phyloP scores from a whole-genome alignment of 2,113 vertebrate species.

The Eira barbara region DNA sequence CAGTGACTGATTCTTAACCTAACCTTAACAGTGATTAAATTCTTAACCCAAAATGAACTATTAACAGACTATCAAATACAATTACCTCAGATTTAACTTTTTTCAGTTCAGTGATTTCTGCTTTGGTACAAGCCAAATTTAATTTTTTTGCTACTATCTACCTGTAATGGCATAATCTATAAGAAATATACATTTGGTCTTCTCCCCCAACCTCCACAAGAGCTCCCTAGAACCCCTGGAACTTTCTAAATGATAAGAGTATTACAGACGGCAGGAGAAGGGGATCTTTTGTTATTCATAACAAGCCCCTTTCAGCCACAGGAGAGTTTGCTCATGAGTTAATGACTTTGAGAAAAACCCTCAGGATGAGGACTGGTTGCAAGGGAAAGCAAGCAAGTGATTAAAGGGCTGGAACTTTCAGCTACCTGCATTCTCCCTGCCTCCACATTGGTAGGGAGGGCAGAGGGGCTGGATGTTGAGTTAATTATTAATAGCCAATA shows the following conservation, averaged over 20 bases:
- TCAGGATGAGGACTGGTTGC: neutral
- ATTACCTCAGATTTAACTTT: slow-evolving; percentile 19
- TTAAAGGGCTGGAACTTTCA: neutral
- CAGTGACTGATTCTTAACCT: neutral
- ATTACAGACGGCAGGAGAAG: neutral
- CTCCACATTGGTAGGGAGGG: neutral
- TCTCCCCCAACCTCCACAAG: neutral
- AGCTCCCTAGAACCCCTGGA: neutral
- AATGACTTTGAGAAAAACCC: neutral
- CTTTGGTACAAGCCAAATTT: neutral
- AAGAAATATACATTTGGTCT: neutral
- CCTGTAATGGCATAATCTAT: neutral
- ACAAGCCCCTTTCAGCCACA: neutral
- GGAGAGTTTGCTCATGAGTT: neutral
- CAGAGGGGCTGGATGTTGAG: neutral
- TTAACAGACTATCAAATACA: neutral
- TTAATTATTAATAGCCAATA: neutral
- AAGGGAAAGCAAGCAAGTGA: neutral
- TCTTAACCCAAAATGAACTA: slow-evolving; percentile 5
- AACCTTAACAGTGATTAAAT: slow-evolving; percentile 11
- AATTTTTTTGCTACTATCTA: slow-evolving; percentile 2
- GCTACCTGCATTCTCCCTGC: neutral
- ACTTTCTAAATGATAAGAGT: neutral
- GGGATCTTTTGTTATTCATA: neutral
- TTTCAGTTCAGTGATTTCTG: slow-evolving; percentile 19